phyloP scores from a whole-genome alignment of 2,888 invertebrate genomes.

The Cantharis rustica region DNA sequence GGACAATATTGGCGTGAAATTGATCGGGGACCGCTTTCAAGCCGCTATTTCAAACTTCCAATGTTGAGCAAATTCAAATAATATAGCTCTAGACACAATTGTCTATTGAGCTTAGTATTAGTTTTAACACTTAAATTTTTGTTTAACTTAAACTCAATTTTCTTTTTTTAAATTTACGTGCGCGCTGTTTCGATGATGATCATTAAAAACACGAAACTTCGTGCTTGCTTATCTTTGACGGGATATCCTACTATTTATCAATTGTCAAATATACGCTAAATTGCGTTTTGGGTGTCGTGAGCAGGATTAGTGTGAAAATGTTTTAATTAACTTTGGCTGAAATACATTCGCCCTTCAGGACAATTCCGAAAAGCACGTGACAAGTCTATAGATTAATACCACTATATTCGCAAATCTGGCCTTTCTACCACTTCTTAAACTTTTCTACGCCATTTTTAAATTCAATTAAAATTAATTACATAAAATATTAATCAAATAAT shows the following conservation, averaged over 20 bases:
- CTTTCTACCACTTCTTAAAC: neutral
- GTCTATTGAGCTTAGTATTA: conserved; percentile 8
- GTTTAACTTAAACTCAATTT: neutral
- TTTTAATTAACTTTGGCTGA: neutral
- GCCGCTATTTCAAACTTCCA: conserved; percentile 47
- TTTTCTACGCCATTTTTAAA: neutral
- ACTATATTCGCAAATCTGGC: neutral
- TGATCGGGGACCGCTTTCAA: conserved; percentile 48
- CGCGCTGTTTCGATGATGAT: neutral
- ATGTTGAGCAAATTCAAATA: conserved; percentile 53
- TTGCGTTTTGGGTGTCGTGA: neutral
- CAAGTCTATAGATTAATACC: neutral
- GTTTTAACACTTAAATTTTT: conserved; percentile 1
- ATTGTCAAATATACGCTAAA: neutral
- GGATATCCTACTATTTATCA: neutral
- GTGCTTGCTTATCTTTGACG: neutral
- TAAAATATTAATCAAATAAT: no score
- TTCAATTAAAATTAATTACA: neutral
- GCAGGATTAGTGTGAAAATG: neutral
- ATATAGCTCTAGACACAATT: conserved; percentile 39
- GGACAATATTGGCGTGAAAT: conserved; percentile 57
- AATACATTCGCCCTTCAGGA: neutral
- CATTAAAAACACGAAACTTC: neutral
- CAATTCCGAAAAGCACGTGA: neutral
- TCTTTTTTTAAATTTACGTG: neutral